Evolutionary conservation across 2,888 invertebrate genomes (phyloP).

Genomic region (Drosophila suboccidentalis): DNA sequence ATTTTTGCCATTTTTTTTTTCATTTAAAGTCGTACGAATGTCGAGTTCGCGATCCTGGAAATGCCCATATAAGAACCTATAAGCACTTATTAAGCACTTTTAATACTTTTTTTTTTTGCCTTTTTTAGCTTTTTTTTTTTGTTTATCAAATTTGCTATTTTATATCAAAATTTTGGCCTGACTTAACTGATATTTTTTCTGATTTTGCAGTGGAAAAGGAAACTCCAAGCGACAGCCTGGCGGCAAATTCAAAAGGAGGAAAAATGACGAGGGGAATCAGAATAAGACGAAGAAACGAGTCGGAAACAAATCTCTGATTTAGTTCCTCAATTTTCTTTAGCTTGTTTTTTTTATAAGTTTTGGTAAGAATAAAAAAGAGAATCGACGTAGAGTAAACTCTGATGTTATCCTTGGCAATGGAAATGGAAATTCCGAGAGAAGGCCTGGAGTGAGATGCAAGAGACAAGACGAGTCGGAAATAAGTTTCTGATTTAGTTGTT

Average conservation of each 20-base stretch:
- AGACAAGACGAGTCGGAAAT: neutral
- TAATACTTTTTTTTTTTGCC: too few species aligned
- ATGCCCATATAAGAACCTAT: too few species aligned
- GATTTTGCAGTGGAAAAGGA: neutral
- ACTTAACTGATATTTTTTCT: neutral
- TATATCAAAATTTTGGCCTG: too few species aligned
- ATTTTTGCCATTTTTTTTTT: too few species aligned
- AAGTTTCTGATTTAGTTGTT: constrained; percentile 7
- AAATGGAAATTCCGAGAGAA: neutral
- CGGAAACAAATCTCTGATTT: neutral
- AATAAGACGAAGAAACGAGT: neutral
- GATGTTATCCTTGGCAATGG: neutral
- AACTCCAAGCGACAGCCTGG: neutral
- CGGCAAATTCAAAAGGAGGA: neutral
- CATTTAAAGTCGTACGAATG: too few species aligned
- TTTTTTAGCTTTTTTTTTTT: too few species aligned
- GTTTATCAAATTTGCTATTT: too few species aligned
- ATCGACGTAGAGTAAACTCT: constrained; percentile 44
- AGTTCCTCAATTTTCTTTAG: constrained; percentile 3
- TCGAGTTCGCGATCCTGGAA: too few species aligned
- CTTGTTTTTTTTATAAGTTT: constrained; percentile 31
- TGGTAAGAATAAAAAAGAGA: constrained; percentile 30
- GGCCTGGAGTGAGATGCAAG: neutral
- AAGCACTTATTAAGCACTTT: too few species aligned
- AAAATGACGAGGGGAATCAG: neutral